Conservation (phyloP, 2,113 vertebrate genomes). For the Geococcyx californianus region DNA sequence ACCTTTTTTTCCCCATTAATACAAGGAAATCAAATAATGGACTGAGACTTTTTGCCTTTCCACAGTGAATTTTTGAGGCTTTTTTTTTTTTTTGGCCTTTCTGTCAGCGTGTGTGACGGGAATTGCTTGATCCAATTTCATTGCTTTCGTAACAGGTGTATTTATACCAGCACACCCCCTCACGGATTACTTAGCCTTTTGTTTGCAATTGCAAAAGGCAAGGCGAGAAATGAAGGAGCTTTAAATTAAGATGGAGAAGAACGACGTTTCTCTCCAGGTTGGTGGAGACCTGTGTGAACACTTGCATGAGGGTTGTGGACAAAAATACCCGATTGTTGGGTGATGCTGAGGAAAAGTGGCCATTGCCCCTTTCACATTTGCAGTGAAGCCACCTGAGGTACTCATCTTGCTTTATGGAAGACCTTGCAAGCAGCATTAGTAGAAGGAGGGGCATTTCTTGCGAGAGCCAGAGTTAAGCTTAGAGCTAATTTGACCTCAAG, state of each 20-base stretch:
- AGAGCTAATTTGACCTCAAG: neutral
- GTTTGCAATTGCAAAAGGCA: neutral
- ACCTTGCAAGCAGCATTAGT: neutral
- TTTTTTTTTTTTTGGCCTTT: neutral
- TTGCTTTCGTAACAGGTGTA: neutral
- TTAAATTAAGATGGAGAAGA: neutral
- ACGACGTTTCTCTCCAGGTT: neutral
- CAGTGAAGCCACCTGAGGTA: neutral
- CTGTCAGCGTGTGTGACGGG: neutral
- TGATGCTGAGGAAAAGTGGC: neutral
- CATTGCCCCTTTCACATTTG: rapidly evolving
- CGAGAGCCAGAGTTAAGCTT: neutral
- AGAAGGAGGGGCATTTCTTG: neutral
- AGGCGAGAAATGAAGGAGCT: neutral
- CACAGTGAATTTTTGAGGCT: neutral
- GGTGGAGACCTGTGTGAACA: neutral
- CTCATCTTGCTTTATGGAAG: neutral
- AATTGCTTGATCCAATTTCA: neutral
- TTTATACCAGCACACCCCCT: neutral
- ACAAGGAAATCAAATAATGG: neutral
- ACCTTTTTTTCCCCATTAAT: neutral
- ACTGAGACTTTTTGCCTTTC: neutral
- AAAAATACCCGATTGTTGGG: rapidly evolving
- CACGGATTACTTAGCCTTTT: neutral
- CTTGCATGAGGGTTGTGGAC: neutral